phyloP scores from a whole-genome alignment of 2,797 vertebrate genomes.

The Eutrigla gurnardus region DNA sequence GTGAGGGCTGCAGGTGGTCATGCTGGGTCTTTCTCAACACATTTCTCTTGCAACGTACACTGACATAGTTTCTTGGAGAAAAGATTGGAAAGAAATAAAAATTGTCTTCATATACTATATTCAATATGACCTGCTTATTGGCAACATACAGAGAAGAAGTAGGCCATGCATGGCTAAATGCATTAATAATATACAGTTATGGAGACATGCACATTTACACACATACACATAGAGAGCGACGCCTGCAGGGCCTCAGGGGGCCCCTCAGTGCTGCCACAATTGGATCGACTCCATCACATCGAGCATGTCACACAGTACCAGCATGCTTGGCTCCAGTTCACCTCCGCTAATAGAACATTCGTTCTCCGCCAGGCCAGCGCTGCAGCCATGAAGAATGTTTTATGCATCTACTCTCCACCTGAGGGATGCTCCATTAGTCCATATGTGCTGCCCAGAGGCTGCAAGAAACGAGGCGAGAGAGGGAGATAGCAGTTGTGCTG shows the following conservation, averaged over 20 bases:
- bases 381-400: background rate
- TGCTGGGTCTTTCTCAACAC: too few species aligned
- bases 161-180: slow-evolving; percentile 27
- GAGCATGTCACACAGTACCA: slow-evolving; percentile 1
- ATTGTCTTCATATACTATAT: background rate
- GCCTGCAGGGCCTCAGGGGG: slow-evolving; percentile 16
- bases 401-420: slow-evolving; percentile 19
- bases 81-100: background rate
- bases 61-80: background rate
- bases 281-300: slow-evolving; percentile 22
- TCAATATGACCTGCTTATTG: background rate
- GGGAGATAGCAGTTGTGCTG: background rate
- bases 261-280: slow-evolving; percentile 23
- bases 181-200: slow-evolving; percentile 29
- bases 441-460: slow-evolving; percentile 7
- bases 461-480: slow-evolving; percentile 5
- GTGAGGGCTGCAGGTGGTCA: too few species aligned
- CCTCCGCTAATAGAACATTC: slow-evolving; percentile 19
- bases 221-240: background rate
- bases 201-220: slow-evolving; percentile 4
- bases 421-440: background rate
- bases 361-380: slow-evolving; percentile 16
- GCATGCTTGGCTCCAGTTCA: slow-evolving; percentile 21
- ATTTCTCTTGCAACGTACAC: background rate
- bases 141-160: slow-evolving; percentile 17